These are phyloP conservation scores for Cheilinus undulatus DNA, from an alignment of 2,113 vertebrate species.

Conservation along the genomic window DNA sequence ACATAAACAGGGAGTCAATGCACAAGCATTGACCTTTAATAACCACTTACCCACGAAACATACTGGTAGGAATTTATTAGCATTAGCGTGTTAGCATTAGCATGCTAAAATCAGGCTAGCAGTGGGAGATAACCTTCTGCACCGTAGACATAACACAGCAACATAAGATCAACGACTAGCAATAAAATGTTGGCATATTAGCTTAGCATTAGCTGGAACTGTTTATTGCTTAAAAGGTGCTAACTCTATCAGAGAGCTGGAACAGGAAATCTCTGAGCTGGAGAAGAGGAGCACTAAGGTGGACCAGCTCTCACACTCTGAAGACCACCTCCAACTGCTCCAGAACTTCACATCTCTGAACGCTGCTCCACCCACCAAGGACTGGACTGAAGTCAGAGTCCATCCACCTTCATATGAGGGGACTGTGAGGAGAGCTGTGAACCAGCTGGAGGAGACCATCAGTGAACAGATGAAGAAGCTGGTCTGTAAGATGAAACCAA, in stretches of 20 bases:
- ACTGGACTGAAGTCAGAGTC: neutral
- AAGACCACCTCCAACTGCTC: neutral
- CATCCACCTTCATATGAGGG: neutral
- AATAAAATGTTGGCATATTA: too few species aligned
- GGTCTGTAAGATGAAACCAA: neutral
- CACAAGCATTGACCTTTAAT: too few species aligned
- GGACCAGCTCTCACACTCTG: neutral
- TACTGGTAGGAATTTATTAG: too few species aligned
- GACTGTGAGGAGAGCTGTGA: neutral
- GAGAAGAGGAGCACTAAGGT: neutral
- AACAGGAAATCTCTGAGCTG: neutral
- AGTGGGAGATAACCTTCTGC: too few species aligned
- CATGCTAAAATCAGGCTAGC: too few species aligned
- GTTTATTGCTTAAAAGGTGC: too few species aligned
- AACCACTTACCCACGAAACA: too few species aligned
- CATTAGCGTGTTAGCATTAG: too few species aligned
- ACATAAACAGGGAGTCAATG: too few species aligned
- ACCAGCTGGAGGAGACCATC: constrained; percentile 3
- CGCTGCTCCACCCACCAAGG: neutral
- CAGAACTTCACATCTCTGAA: neutral
- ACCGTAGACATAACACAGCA: too few species aligned
- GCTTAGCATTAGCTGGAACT: too few species aligned
- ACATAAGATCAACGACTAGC: too few species aligned
- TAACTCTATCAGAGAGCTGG: neutral
- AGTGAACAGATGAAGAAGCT: neutral